Percentiles rank a stretch among this genome's conserved stretches.
phyloP scores from a whole-genome alignment of 2,113 vertebrate genomes.

The Indicator indicator region DNA sequence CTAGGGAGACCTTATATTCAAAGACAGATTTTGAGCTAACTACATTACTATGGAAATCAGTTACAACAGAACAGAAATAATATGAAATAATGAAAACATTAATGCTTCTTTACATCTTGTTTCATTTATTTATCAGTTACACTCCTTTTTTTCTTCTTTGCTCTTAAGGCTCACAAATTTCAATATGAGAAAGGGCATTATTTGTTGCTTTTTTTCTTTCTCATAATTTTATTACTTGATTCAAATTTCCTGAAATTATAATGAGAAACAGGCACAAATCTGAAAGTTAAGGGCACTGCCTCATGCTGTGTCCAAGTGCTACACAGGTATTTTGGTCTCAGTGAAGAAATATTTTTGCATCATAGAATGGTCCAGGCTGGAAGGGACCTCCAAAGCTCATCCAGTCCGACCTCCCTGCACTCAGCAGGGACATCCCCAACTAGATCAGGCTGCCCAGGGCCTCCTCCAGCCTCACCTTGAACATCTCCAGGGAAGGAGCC shows the following conservation, averaged over 20 bases:
- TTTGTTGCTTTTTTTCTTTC: conserved; percentile 34
- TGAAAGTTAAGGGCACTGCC: conserved; percentile 20
- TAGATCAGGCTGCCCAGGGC: too few relatives aligned
- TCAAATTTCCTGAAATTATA: conserved; percentile 57
- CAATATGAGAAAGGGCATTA: conserved; percentile 47
- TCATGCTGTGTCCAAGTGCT: conserved; percentile 46
- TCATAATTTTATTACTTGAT: conserved; percentile 40
- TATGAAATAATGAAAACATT: conserved; percentile 82
- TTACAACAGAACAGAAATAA: conserved; percentile 75
- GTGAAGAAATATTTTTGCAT: conserved; percentile 46
- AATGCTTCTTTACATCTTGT: conserved; percentile 81
- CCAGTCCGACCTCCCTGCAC: too few relatives aligned
- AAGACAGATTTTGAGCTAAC: conserved; percentile 82
- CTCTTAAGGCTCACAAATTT: conserved; percentile 47
- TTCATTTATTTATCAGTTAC: conserved; percentile 81
- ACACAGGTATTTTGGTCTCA: conserved; percentile 32
- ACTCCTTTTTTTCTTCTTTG: neutral
- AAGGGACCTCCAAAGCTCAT: too few relatives aligned
- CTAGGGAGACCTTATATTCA: conserved; percentile 80
- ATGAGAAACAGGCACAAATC: conserved; percentile 54
- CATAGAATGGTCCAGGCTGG: too few relatives aligned
- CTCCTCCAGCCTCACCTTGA: too few relatives aligned
- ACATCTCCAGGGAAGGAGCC: too few relatives aligned
- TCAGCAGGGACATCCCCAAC: too few relatives aligned
- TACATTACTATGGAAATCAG: conserved; percentile 85